Percentiles rank a stretch among this genome's conserved stretches.
phyloP scores from a whole-genome alignment of 1,140 invertebrate species.

The Drosophila watanabei region DNA sequence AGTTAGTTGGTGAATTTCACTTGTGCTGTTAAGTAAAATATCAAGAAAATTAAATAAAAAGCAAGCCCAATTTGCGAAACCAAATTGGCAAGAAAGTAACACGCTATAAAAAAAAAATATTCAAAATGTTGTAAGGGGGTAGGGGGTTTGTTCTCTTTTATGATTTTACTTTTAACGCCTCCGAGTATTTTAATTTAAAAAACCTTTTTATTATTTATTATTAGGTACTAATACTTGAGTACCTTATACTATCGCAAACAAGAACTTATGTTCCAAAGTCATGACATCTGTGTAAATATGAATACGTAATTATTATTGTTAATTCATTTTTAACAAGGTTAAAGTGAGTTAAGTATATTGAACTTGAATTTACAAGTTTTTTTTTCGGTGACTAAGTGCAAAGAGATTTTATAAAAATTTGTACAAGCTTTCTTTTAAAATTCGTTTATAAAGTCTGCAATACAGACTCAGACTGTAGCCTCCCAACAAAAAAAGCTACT shows the following conservation, averaged over 20 bases:
- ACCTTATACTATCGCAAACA: not conserved
- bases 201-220: not conserved
- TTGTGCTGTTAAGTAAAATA: conserved; percentile 49
- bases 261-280: not conserved
- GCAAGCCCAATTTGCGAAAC: conserved; percentile 23
- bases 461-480: too few relatives aligned
- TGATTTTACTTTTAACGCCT: not conserved
- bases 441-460: too few relatives aligned
- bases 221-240: not conserved
- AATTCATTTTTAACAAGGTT: not conserved
- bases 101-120: conserved; percentile 11
- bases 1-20: not conserved
- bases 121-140: too few relatives aligned
- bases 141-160: too few relatives aligned
- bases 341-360: not conserved
- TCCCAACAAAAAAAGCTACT: not conserved
- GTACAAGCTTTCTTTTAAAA: not conserved
- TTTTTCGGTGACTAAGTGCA: not conserved
- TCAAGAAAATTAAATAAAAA: conserved; percentile 33
- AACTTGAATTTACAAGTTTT: not conserved
- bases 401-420: not conserved
- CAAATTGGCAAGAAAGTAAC: conserved; percentile 35
- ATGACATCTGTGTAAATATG: conserved; percentile 1
- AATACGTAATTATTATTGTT: not conserved
- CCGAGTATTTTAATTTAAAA: not conserved